These are phyloP conservation scores for Chionis minor DNA, from an alignment of 2,113 vertebrate genomes.

Conservation along the genomic window DNA sequence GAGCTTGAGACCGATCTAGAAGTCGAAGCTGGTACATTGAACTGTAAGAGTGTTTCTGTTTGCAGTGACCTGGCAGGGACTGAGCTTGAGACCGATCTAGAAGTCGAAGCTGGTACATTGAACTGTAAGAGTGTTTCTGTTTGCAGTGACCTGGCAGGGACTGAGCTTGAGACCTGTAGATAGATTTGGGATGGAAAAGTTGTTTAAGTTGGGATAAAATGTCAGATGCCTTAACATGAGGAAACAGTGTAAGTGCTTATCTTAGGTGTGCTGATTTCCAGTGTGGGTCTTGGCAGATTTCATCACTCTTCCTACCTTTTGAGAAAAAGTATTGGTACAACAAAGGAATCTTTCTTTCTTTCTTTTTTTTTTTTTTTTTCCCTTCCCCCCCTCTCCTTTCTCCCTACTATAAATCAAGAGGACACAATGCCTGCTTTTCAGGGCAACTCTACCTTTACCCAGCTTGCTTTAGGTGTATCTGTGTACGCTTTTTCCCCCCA, in stretches of 20 bases:
- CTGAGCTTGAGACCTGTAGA: neutral
- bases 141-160: neutral
- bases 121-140: neutral
- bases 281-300: neutral
- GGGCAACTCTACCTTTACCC: neutral
- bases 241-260: neutral
- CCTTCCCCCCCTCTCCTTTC: fast-evolving
- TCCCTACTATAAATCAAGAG: neutral
- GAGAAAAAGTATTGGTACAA: neutral
- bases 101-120: neutral
- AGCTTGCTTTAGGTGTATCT: neutral
- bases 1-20: neutral
- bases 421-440: neutral
- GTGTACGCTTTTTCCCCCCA: fast-evolving
- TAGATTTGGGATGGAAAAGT: neutral
- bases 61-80: neutral
- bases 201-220: neutral
- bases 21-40: neutral
- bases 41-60: neutral
- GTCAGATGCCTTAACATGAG: neutral
- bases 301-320: neutral
- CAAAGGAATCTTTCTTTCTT: neutral
- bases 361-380: no score
- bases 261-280: neutral
- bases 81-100: neutral